Evolutionary conservation across 2,113 vertebrate genomes (phyloP).

Genomic region (Clarias gariepinus): DNA sequence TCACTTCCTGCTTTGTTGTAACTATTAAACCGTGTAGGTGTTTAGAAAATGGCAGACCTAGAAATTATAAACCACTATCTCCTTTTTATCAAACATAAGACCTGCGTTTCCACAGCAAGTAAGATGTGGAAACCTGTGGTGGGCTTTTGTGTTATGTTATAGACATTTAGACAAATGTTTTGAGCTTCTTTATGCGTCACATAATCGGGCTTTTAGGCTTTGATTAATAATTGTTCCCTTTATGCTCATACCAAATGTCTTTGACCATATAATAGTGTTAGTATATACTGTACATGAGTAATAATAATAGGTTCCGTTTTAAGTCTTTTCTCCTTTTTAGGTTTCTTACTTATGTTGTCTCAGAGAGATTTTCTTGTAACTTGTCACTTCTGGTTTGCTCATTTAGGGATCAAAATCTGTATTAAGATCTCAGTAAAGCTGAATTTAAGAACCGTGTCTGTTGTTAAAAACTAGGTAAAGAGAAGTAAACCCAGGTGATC

Average conservation of each 20-base stretch:
- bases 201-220: not conserved
- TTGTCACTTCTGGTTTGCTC: not conserved
- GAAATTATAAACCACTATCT: slow-evolving; percentile 11
- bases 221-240: not conserved
- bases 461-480: not conserved
- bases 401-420: not conserved
- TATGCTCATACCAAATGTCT: not conserved
- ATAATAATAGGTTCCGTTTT: not conserved
- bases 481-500: not conserved
- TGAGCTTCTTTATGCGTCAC: slow-evolving; percentile 5
- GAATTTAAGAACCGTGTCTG: not conserved
- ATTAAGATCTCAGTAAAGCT: not conserved
- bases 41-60: slow-evolving; percentile 6
- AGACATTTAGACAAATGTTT: not conserved
- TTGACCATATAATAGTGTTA: not conserved
- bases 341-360: not conserved
- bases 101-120: slow-evolving; percentile 66
- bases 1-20: slow-evolving; percentile 16
- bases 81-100: slow-evolving; percentile 28
- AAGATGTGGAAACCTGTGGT: slow-evolving; percentile 23
- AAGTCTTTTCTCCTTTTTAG: not conserved
- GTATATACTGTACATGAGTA: not conserved
- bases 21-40: not conserved
- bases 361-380: not conserved
- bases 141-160: slow-evolving; percentile 17